Conservation (phyloP, 2,797 vertebrate species). For the Mergus octosetaceus region DNA sequence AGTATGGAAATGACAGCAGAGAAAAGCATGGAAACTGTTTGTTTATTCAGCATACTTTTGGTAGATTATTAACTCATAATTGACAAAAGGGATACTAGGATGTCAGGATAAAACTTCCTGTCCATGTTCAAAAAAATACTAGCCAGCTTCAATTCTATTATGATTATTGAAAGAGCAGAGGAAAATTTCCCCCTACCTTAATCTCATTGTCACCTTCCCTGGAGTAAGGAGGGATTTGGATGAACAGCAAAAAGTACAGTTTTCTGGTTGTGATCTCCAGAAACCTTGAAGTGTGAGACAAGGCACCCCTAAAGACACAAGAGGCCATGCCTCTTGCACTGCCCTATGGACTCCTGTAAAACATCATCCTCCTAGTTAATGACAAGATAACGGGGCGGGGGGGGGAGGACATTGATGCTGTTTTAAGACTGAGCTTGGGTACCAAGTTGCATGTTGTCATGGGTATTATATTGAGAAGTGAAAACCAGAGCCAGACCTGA, state of each 20-base stretch:
- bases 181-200: background rate
- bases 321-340: background rate
- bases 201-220: background rate
- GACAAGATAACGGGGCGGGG: background rate
- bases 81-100: background rate
- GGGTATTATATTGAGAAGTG: background rate
- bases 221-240: background rate
- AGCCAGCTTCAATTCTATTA: background rate
- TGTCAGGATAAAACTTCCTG: background rate
- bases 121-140: background rate
- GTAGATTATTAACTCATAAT: background rate
- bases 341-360: background rate
- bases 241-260: background rate
- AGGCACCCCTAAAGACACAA: background rate
- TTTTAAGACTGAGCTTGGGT: background rate
- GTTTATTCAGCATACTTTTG: background rate
- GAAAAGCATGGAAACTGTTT: background rate
- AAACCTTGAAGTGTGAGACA: background rate
- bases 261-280: background rate
- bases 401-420: background rate
- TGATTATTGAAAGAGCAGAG: background rate
- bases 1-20: background rate
- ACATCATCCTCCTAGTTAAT: background rate
- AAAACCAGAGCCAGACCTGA: background rate
- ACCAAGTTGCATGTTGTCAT: conserved; percentile 21